A percentile compares a stretch with the other conserved stretches of the same genome.
Evolutionary conservation across 2,113 vertebrate genomes (phyloP).

Genomic region (Chloropsis cyanopogon): DNA sequence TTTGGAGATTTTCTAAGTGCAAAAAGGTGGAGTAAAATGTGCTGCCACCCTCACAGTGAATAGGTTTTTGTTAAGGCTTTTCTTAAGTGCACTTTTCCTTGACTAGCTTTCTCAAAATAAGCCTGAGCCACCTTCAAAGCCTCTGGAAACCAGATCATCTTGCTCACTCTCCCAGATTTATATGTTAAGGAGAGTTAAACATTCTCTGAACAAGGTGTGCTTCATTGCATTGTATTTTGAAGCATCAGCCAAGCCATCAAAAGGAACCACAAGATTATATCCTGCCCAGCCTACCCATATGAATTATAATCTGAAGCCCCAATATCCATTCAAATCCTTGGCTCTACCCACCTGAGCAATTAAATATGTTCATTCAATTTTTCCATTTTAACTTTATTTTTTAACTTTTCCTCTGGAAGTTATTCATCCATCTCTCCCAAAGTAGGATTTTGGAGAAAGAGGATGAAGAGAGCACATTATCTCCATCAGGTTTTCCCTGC

Average conservation of each 20-base stretch:
- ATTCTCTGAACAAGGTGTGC: not conserved
- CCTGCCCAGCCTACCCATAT: not conserved
- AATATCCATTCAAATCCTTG: not conserved
- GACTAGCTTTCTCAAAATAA: not conserved
- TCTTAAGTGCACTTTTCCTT: not conserved
- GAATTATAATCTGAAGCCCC: not conserved
- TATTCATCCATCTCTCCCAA: not conserved
- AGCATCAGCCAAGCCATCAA: not conserved
- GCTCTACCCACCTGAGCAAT: not conserved
- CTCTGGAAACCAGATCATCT: not conserved
- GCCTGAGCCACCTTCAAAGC: not conserved
- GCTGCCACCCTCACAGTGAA: not conserved
- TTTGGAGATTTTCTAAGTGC: not conserved
- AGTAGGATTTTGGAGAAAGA: not conserved
- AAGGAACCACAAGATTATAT: not conserved
- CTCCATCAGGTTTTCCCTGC: not conserved
- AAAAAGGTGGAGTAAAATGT: not conserved
- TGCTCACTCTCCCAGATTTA: not conserved
- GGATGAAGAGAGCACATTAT: not conserved
- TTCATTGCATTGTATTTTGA: not conserved
- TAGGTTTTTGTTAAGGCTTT: not conserved
- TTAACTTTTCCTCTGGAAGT: not conserved
- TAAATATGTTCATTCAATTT: not conserved
- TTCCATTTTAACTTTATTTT: not conserved
- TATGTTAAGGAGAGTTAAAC: not conserved